Percentiles rank a stretch among this genome's conserved stretches.
phyloP scores from a whole-genome alignment of 2,113 vertebrate species.

The Platysternon megacephalum region DNA sequence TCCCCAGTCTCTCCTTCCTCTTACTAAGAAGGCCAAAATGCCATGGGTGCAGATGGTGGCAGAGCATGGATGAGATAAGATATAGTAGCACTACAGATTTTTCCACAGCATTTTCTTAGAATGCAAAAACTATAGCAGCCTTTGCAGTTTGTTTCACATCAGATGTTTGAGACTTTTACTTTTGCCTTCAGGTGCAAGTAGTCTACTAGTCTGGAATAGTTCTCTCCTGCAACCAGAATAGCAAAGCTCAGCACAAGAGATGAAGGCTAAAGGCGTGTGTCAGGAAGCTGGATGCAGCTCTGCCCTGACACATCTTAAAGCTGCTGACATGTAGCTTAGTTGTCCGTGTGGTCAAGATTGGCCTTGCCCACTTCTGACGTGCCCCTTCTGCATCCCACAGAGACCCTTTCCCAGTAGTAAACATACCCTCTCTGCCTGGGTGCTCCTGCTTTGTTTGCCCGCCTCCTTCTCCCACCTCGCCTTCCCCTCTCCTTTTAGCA shows the following conservation, averaged over 20 bases:
- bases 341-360: background rate
- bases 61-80: conserved; percentile 29
- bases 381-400: background rate
- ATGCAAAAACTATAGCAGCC: background rate
- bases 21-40: background rate
- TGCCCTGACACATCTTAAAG: background rate
- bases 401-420: background rate
- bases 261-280: background rate
- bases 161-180: background rate
- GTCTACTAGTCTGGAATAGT: background rate
- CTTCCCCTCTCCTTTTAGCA: too few relatives aligned
- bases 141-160: background rate
- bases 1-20: background rate
- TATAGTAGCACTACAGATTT: conserved; percentile 28
- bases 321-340: background rate
- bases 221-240: background rate
- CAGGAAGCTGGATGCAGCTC: background rate
- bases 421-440: background rate
- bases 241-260: background rate
- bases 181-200: background rate
- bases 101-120: conserved; percentile 2
- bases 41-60: conserved; percentile 5
- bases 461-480: too few relatives aligned
- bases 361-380: background rate
- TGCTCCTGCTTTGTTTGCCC: too few relatives aligned